Base-by-base conservation (phyloP, 2,797 vertebrate genomes). In the Eptatretus atami region DNA sequence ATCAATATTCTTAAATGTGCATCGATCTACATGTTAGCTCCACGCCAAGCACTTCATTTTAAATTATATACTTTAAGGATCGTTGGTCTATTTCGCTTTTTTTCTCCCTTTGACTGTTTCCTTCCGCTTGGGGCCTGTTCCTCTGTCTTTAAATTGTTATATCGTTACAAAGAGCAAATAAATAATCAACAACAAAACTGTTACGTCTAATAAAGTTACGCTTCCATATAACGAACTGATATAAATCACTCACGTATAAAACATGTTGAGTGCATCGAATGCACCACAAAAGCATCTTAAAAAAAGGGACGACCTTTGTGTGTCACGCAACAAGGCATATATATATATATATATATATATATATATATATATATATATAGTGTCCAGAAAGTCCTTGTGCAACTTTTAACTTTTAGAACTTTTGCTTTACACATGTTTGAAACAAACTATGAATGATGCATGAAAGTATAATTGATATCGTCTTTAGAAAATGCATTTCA, bases 141-240 rank as follows among this genome's bases (percentile, higher is more conserved):
- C 57, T 25, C 57, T n/a, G 57, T 25, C n/a, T 25, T n/a, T 15
- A 60, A 61, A 61, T n/a, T n/a, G 57, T 61, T 61, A 61, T 61
- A 61, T 61, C 11, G 57, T 61, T 61, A 61, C 12, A 61, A 61
- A 61, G 9, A 61, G 57, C n/a, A 61, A 61, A 61, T 61, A 61
- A 61, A 61, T 61, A 61, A 25, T 61, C 57, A n/a, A 61, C 25
- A 61, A 61, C 57, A 61, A 25, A 61, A 61, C 57, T 10, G 25
- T 61, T 61, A 25, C 57, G 25, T 61, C n/a, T 61, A 61, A n/a
- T 61, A 61, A 61, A 61, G 57, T 61, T n/a, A 61, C 12, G 25
- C 10, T 61, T 61, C 57, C 25, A 61, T 61, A 61, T 61, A 25
- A n/a, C 9, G 57, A 61, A n/a, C n/a, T n/a, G 9, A 61, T 61